Evolutionary conservation across 2,888 invertebrate genomes (phyloP).

Genomic region (Amphipoea lucens): DNA sequence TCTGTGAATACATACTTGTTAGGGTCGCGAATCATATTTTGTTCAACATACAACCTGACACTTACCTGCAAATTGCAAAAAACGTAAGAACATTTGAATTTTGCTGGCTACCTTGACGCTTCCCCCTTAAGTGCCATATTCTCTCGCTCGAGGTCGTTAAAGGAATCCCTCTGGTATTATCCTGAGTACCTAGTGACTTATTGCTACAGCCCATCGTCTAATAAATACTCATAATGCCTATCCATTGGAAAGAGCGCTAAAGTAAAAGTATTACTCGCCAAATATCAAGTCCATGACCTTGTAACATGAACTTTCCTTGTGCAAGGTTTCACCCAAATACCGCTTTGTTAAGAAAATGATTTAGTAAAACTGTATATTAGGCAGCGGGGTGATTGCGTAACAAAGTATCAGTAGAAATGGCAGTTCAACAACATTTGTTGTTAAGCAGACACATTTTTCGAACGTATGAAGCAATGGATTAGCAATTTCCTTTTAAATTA

Average conservation of each 20-base stretch:
- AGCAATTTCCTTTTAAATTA: background rate
- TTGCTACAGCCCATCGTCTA: background rate
- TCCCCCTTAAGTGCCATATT: background rate
- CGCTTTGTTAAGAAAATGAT: constrained; percentile 8
- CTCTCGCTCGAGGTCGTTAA: background rate
- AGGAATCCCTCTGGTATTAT: background rate
- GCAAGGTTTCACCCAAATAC: constrained; percentile 26
- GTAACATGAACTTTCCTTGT: constrained; percentile 34
- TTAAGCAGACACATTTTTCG: background rate
- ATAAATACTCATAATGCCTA: constrained; percentile 27
- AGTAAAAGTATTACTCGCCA: constrained; percentile 25
- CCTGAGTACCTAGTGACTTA: background rate
- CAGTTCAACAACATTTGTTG: background rate
- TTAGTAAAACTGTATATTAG: background rate
- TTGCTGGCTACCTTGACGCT: background rate
- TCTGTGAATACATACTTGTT: too few species aligned
- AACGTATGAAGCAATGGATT: background rate
- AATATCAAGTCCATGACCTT: constrained; percentile 44
- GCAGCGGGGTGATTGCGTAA: background rate
- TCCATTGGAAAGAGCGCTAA: constrained; percentile 15
- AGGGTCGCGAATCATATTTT: too few species aligned
- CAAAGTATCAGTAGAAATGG: background rate
- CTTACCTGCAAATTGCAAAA: too few species aligned
- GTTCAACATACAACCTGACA: too few species aligned
- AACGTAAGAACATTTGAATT: background rate